These are phyloP conservation scores for Iselma pallidipennis DNA, from an alignment of 2,888 invertebrate species.

Conservation along the genomic window DNA sequence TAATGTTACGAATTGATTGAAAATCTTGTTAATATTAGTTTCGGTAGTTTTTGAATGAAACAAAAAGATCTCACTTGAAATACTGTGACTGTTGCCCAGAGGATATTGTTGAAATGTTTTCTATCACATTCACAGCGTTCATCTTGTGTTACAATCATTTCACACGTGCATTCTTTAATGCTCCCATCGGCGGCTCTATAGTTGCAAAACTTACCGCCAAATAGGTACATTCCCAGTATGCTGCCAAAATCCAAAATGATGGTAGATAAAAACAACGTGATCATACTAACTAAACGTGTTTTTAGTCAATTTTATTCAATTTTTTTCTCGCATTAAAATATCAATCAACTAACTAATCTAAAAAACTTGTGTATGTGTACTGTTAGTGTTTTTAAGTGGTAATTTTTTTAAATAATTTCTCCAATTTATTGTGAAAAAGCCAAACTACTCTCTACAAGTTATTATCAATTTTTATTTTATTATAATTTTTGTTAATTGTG, in stretches of 20 bases:
- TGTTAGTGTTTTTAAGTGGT: neutral
- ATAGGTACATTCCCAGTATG: slow-evolving; percentile 99
- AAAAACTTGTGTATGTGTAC: neutral
- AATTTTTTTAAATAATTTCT: too few relatives aligned
- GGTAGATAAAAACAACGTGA: slow-evolving; percentile 20
- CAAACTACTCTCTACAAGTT: too few relatives aligned
- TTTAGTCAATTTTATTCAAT: neutral
- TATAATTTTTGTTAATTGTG: slow-evolving; percentile 2
- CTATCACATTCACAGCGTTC: slow-evolving; percentile 94
- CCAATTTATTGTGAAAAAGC: too few relatives aligned
- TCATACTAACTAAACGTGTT: slow-evolving; percentile 17
- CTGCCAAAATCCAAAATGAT: slow-evolving; percentile 64
- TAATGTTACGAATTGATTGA: slow-evolving; percentile 12
- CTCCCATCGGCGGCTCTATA: slow-evolving; percentile 82
- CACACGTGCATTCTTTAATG: slow-evolving; percentile 88
- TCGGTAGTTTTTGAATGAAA: slow-evolving; percentile 13
- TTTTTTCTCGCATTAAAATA: slow-evolving; percentile 8
- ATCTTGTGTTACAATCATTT: slow-evolving; percentile 86
- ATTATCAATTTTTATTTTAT: too few relatives aligned
- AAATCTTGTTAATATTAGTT: slow-evolving; percentile 11
- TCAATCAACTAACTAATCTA: slow-evolving; percentile 13
- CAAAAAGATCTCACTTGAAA: slow-evolving; percentile 80
- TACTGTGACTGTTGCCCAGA: slow-evolving; percentile 96
- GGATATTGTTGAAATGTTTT: slow-evolving; percentile 98
- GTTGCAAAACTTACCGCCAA: slow-evolving; percentile 99